These are phyloP conservation scores for Axis porcinus DNA, from an alignment of 2,113 vertebrate species.

Conservation along the genomic window DNA sequence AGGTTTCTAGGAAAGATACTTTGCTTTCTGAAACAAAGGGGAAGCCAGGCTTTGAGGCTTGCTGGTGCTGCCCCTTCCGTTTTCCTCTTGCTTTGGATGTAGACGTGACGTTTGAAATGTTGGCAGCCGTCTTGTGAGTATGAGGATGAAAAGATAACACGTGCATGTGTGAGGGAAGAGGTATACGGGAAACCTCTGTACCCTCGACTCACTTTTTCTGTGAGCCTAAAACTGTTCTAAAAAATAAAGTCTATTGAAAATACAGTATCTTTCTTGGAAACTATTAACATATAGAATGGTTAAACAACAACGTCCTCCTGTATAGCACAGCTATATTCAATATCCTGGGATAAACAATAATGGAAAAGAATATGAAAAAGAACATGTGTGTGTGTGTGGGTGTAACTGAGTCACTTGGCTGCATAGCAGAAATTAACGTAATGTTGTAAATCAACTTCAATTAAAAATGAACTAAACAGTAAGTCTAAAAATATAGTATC, in stretches of 20 bases:
- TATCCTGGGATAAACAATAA: background rate
- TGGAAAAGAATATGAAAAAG: background rate
- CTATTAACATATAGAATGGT: background rate
- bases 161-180: fast-evolving
- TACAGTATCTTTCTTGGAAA: background rate
- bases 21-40: background rate
- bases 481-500: background rate
- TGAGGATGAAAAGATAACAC: background rate
- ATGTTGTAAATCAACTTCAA: background rate
- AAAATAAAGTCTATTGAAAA: background rate
- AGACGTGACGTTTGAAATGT: background rate
- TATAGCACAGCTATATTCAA: background rate
- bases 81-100: background rate
- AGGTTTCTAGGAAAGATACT: background rate
- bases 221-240: background rate
- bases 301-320: background rate
- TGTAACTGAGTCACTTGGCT: background rate
- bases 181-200: background rate
- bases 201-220: background rate
- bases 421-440: background rate
- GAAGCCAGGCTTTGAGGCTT: background rate
- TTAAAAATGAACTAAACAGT: background rate
- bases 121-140: background rate
- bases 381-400: background rate
- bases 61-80: background rate